Evolutionary conservation across 2,113 vertebrate species (phyloP).

Genomic region (Nannospalax galili): DNA sequence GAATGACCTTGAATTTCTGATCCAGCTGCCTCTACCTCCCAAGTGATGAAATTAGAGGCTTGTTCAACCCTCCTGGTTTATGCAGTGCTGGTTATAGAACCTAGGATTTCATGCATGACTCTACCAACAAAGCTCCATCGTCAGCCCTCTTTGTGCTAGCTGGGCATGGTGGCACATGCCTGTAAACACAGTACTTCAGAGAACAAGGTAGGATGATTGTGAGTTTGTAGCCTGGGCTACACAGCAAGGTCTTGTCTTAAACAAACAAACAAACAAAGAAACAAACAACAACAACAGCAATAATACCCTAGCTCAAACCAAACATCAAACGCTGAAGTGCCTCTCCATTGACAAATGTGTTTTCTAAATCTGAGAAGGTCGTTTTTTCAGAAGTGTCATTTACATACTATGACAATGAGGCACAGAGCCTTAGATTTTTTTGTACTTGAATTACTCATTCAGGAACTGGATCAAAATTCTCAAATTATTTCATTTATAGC

Average conservation of each 20-base stretch:
- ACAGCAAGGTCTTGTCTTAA: not conserved
- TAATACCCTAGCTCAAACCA: not conserved
- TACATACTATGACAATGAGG: not conserved
- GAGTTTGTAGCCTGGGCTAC: not conserved
- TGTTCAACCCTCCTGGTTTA: not conserved
- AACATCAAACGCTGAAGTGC: not conserved
- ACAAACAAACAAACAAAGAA: not conserved
- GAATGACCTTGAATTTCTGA: not conserved
- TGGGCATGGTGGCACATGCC: not conserved
- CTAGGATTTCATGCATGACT: not conserved
- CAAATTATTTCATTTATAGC: not conserved
- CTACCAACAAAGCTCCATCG: not conserved
- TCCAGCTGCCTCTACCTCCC: not conserved
- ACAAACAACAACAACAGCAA: no score
- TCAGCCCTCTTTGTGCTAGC: no score
- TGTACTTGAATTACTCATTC: not conserved
- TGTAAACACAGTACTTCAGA: not conserved
- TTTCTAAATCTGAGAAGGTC: not conserved
- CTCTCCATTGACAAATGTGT: not conserved
- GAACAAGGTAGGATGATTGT: not conserved
- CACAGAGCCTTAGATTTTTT: not conserved
- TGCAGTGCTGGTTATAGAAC: not conserved
- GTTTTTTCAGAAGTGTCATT: not conserved
- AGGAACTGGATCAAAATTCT: conserved; percentile 18
- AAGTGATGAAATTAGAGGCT: not conserved